These are phyloP conservation scores for Micronisus gabar DNA, from an alignment of 2,113 vertebrate species.

Conservation along the genomic window DNA sequence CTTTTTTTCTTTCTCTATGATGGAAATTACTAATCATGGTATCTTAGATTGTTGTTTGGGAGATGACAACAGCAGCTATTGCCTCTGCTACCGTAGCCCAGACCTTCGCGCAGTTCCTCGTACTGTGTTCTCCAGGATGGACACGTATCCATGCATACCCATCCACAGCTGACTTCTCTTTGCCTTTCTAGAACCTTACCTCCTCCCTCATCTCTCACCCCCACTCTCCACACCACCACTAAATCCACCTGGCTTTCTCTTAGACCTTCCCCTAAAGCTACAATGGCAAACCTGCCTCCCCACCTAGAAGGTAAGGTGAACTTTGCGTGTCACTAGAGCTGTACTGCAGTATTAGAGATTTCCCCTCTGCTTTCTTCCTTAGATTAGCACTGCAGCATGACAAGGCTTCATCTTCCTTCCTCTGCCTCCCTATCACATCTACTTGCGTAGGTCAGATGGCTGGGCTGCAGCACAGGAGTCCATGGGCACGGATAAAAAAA, in stretches of 20 bases:
- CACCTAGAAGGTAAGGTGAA: no score
- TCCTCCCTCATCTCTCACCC: neutral
- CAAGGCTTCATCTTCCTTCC: neutral
- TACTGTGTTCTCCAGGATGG: neutral
- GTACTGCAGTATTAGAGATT: neutral
- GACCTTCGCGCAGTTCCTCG: neutral
- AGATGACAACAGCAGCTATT: neutral
- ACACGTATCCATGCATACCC: accelerated
- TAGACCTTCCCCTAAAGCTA: neutral
- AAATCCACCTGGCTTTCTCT: neutral
- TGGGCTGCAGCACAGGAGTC: neutral
- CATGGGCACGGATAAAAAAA: neutral
- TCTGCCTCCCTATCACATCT: neutral
- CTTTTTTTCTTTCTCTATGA: neutral
- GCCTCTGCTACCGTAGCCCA: neutral
- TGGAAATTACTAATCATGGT: neutral
- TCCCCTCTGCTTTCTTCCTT: neutral
- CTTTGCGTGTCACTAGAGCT: neutral
- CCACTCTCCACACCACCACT: neutral
- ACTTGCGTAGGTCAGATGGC: accelerated
- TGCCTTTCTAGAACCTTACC: neutral
- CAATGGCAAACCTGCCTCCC: neutral
- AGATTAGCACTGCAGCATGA: neutral
- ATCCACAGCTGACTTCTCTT: neutral
- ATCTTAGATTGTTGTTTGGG: neutral